Percentiles rank a stretch among this genome's conserved stretches.
Evolutionary conservation across 2,888 invertebrate species (phyloP).

Genomic region (Amphiduros pacificus): DNA sequence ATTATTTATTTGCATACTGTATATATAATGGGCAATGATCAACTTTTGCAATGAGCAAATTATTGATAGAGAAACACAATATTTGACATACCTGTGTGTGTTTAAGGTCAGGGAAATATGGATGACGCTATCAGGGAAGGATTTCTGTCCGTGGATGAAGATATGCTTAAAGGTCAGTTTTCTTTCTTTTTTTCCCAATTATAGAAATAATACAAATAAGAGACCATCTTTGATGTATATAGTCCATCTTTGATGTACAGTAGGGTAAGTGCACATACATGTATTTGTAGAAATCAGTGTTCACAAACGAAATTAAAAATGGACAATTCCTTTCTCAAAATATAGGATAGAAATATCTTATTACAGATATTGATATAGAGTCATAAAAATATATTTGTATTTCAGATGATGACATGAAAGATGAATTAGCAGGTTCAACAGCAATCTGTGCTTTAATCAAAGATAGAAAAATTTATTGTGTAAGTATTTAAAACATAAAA

Average conservation of each 20-base stretch:
- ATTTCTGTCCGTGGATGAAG: conserved; percentile 88
- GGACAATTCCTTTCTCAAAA: too few relatives aligned
- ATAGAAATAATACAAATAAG: background rate
- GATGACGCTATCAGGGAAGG: conserved; percentile 84
- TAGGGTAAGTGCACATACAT: background rate
- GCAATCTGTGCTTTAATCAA: conserved; percentile 77
- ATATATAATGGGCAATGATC: too few relatives aligned
- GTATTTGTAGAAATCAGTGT: background rate
- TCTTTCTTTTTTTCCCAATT: background rate
- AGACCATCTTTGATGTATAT: background rate
- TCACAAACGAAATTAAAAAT: too few relatives aligned
- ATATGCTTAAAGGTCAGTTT: conserved; percentile 74
- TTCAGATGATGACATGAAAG: conserved; percentile 78
- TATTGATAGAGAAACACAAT: too few relatives aligned
- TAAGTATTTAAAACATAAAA: conserved; percentile 64
- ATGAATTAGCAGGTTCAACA: conserved; percentile 93
- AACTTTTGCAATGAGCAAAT: too few relatives aligned
- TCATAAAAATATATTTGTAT: conserved; percentile 1
- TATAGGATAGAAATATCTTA: too few relatives aligned
- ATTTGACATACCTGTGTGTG: too few relatives aligned
- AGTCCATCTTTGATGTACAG: background rate
- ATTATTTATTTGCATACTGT: too few relatives aligned
- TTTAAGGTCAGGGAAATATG: conserved; percentile 73
- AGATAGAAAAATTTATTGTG: conserved; percentile 83
- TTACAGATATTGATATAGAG: background rate